Evolutionary conservation across 2,888 invertebrate species (phyloP).

Genomic region (Neoscelio sp.): DNA sequence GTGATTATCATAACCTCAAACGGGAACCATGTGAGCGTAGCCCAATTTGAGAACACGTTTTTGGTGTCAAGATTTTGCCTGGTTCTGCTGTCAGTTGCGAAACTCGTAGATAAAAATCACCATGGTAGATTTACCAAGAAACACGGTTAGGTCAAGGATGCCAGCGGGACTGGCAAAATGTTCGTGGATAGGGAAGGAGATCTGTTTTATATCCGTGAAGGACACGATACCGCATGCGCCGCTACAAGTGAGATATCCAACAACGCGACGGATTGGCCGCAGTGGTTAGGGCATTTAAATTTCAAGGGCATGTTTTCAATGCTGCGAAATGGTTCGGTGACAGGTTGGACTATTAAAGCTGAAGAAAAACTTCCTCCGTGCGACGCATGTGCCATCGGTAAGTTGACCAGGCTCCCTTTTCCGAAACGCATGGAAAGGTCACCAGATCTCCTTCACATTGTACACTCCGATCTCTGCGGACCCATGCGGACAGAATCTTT

Average conservation of each 20-base stretch:
- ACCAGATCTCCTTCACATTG: not conserved
- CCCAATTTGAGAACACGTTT: slow-evolving; percentile 29
- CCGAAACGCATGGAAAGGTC: not conserved
- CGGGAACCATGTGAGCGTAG: too few species aligned
- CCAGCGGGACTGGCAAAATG: slow-evolving; percentile 13
- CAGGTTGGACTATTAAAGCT: not conserved
- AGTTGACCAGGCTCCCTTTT: slow-evolving; percentile 55
- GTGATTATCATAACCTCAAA: slow-evolving; percentile 15
- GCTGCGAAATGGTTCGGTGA: not conserved
- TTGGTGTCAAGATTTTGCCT: slow-evolving; percentile 61
- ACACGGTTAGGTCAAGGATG: slow-evolving; percentile 24
- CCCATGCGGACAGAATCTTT: slow-evolving; percentile 13
- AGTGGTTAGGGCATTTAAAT: not conserved
- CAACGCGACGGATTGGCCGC: not conserved
- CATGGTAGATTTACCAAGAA: slow-evolving; percentile 46
- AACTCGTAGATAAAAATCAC: slow-evolving; percentile 53
- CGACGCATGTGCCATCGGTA: not conserved
- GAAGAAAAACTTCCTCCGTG: not conserved
- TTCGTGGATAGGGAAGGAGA: not conserved
- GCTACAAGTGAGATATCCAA: too few species aligned
- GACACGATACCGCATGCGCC: too few species aligned
- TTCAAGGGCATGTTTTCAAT: slow-evolving; percentile 5
- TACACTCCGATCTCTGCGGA: slow-evolving; percentile 20
- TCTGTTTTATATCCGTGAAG: too few species aligned
- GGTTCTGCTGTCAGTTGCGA: slow-evolving; percentile 63